phyloP scores from a whole-genome alignment of 2,113 vertebrate species.

The Okapia johnstoni region DNA sequence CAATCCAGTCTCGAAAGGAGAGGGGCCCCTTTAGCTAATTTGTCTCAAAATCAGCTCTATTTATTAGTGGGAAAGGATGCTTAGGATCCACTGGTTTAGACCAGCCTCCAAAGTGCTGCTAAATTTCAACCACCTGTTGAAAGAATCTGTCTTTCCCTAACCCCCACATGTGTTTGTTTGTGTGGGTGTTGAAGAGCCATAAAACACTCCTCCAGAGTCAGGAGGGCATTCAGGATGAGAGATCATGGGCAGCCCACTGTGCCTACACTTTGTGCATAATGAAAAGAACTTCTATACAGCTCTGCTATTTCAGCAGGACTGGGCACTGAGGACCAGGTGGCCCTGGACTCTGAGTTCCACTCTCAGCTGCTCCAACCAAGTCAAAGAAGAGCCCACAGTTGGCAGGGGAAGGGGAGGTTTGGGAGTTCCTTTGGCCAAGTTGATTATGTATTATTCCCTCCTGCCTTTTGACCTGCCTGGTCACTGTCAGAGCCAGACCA shows the following conservation, averaged over 20 bases:
- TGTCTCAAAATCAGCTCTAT: not conserved
- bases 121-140: not conserved
- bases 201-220: accelerated
- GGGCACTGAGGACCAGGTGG: not conserved
- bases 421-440: not conserved
- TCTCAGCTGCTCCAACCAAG: not conserved
- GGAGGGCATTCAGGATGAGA: not conserved
- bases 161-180: not conserved
- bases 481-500: not conserved
- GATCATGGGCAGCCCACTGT: accelerated
- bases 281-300: not conserved
- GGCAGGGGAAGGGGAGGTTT: no score
- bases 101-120: not conserved
- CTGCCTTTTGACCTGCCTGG: not conserved
- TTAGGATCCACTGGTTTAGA: not conserved
- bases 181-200: not conserved
- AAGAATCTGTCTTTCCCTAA: not conserved
- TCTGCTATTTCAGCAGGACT: not conserved
- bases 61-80: not conserved
- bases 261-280: accelerated
- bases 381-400: not conserved
- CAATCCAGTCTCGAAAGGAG: not conserved
- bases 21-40: not conserved
- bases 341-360: not conserved
- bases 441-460: accelerated